Base-by-base conservation (phyloP, 2,888 invertebrate species). In the Agrilus mali region DNA sequence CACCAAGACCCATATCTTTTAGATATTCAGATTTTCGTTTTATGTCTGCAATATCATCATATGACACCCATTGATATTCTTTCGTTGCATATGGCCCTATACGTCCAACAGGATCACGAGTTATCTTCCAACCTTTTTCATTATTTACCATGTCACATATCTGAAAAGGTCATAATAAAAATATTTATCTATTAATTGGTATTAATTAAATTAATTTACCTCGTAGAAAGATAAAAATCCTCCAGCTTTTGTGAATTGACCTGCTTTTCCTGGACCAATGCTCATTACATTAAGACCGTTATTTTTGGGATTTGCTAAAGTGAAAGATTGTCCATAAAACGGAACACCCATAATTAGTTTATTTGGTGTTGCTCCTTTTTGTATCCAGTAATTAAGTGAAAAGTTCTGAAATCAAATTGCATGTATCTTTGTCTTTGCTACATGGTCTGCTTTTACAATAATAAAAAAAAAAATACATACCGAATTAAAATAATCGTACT, bases 161-260 rank as follows among this genome's bases (percentile, higher is more conserved):
- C 76, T 80, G 61, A 38, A 58, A 58, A 33, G 14, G 20, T 6
- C 17, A 20, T 8, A 10, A 36, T 43, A 34, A 31, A 39, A 42
- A 17, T 35, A 36, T 7, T 42, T 17, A 27, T 15, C 12, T 4
- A 33, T 3, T n/a, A n/a, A 42, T n/a, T 7, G 10, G 10, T 14
- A 31, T 14, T 35, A 13, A n/a, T 13, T 20, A 7, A 6, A 10
- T 10, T 6, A 16, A 32, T 16, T 46, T 51, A 80, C 78, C 70
- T 86, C 86, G 58, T 85, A 82, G 61, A 82, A 86, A 0, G 86
- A 79, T 40, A 86, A 66, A 60, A 85, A 82, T 17, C 86, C 86
- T 22, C 78, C 78, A 34, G 82, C 78, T 41, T 75, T 65, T 0
- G 85, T 85, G 56, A 69, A 80, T 31, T 72, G 71, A 2, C 85